A percentile compares a stretch with the other conserved stretches of the same genome.
Conservation (phyloP, 2,888 invertebrate species). For the Clanis bilineata region DNA sequence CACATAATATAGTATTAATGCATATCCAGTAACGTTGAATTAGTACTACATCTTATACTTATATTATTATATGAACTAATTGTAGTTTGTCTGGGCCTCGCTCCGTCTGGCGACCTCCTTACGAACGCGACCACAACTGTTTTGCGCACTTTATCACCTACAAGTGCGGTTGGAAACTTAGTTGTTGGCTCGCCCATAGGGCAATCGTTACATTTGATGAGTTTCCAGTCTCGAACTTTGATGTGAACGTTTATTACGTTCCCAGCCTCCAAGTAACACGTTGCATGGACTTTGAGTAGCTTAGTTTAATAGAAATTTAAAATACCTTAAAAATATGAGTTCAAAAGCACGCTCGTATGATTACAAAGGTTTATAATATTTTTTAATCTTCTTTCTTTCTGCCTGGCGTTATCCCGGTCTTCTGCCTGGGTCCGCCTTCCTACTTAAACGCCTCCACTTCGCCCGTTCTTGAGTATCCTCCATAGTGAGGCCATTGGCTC, state of each 20-base stretch:
- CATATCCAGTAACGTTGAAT: no score
- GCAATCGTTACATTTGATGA: slow-evolving; percentile 3
- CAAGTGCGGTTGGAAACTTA: slow-evolving; percentile 15
- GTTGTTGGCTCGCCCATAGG: slow-evolving; percentile 8
- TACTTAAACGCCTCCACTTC: no score
- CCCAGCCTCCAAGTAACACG: not conserved
- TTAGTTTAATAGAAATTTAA: not conserved
- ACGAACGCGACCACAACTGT: slow-evolving; percentile 30
- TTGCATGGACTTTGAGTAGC: not conserved
- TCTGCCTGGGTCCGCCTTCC: no score
- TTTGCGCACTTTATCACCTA: slow-evolving; percentile 28
- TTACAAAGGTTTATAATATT: no score
- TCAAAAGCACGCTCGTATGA: no score
- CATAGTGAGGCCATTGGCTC: no score
- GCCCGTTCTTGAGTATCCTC: no score
- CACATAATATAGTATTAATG: no score
- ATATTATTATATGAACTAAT: slow-evolving; percentile 10
- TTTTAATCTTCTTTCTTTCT: no score
- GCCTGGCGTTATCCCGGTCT: no score
- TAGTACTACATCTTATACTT: not conserved
- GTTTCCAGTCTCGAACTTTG: not conserved
- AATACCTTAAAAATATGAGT: no score
- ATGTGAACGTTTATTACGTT: not conserved
- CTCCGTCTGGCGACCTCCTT: slow-evolving; percentile 49
- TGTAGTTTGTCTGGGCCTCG: slow-evolving; percentile 40